phyloP scores from a whole-genome alignment of 2,113 vertebrate genomes.

The Pterocles gutturalis region DNA sequence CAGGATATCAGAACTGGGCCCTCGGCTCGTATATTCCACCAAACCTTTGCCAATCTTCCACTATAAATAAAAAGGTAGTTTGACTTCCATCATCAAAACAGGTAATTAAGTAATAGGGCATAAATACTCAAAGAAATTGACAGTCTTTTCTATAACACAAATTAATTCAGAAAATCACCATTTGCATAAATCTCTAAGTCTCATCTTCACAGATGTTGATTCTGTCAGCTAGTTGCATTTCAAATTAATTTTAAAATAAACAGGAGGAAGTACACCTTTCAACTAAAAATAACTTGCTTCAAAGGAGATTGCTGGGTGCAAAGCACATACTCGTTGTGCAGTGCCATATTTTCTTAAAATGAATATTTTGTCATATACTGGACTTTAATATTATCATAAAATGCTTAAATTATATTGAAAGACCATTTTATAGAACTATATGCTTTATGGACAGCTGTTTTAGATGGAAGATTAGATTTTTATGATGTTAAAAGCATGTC shows the following conservation, averaged over 20 bases:
- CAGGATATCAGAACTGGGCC: neutral
- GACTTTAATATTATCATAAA: neutral
- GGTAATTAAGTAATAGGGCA: slow-evolving; percentile 73
- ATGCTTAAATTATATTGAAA: neutral
- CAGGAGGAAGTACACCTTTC: slow-evolving; percentile 74
- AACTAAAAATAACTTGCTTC: slow-evolving; percentile 76
- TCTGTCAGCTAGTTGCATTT: slow-evolving; percentile 81
- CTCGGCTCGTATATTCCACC: neutral
- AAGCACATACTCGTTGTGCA: slow-evolving; percentile 34
- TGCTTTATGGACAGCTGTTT: neutral
- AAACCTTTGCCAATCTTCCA: slow-evolving; percentile 20
- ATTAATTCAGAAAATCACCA: slow-evolving; percentile 78
- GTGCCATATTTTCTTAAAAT: slow-evolving; percentile 38
- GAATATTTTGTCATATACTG: neutral
- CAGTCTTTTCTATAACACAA: slow-evolving; percentile 68
- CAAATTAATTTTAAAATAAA: slow-evolving; percentile 82
- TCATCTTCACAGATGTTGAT: slow-evolving; percentile 81
- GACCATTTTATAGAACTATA: neutral
- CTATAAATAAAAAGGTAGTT: slow-evolving; percentile 69
- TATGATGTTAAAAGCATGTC: neutral
- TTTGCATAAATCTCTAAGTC: slow-evolving; percentile 81
- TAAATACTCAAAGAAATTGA: slow-evolving; percentile 75
- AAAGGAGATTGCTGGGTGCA: slow-evolving; percentile 10
- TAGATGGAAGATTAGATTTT: neutral
- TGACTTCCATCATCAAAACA: slow-evolving; percentile 72